Base-by-base conservation (phyloP, 2,797 vertebrate genomes). In the Sciaenops ocellatus region DNA sequence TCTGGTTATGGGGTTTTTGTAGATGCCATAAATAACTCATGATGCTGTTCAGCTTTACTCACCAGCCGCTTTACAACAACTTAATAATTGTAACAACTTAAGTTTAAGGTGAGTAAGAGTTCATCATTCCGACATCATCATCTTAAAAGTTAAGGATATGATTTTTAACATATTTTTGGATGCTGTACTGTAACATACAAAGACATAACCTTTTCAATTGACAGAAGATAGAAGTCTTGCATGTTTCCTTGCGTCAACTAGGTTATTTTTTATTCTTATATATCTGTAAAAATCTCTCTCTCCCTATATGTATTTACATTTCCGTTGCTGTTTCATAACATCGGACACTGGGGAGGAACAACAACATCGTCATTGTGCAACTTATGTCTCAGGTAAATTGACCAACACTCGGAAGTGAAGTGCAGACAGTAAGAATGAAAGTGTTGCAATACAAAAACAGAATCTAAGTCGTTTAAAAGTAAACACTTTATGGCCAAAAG, bases 241-340 rank as follows among this genome's bases (percentile, higher is more conserved):
- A 12, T 26, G 16, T 16, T 26, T 42, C 22, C 12, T 13, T 20
- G 2, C 1, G 0, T 13, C 30, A 26, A 18, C n/a, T 6, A 26
- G 1, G 28, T 46, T 10, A 48, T 62, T 51, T 82, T 78, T 41
- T 47, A n/a, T 51, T 4, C 6, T 34, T 2, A 18, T 26, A 17
- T 50, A n/a, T 52, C 4, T 26, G 5, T 28, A 47, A 26, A 17
- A 38, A 15, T 54, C 0, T 55, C 4, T 42, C 30, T 30, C 30
- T 30, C 30, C 30, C 30, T 30, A 2, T 41, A 13, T 11, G 10
- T 38, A 41, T 60, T 13, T 38, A 76, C 56, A 46, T 34, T 26
- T 17, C 7, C 15, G 20, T 26, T 4, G 7, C 22, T 73, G 46
- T 85, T 76, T 73, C 60, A 3, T 59, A 42, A 72, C 22, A 18